These are phyloP conservation scores for Idaea dimidiata DNA, from an alignment of 2,888 invertebrate species.

Conservation along the genomic window DNA sequence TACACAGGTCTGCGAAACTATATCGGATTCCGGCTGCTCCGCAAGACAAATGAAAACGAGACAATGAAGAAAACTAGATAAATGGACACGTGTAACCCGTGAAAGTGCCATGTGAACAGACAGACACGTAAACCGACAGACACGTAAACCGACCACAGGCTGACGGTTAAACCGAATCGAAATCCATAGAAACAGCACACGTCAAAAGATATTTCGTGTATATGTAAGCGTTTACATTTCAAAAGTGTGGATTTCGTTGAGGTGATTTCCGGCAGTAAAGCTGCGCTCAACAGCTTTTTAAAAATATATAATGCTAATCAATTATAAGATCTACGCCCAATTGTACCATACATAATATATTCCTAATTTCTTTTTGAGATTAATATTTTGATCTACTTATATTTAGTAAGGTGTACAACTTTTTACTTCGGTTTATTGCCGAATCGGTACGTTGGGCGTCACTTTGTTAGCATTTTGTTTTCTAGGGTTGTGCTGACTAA, in stretches of 20 bases:
- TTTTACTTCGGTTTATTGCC: background rate
- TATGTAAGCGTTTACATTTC: no score
- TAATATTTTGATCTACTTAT: background rate
- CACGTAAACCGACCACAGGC: no score
- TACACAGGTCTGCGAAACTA: constrained; percentile 43
- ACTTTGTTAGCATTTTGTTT: background rate
- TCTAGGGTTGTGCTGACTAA: constrained; percentile 3
- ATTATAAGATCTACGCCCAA: background rate
- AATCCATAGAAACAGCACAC: no score
- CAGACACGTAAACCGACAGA: constrained; percentile 4
- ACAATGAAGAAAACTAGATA: constrained; percentile 2
- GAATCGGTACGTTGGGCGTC: background rate
- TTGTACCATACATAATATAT: background rate
- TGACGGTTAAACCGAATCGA: no score
- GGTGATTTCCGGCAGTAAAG: no score
- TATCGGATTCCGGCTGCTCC: constrained; percentile 42
- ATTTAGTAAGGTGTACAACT: background rate
- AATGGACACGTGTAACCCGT: constrained; percentile 18
- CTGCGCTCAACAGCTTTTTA: background rate
- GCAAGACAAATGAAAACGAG: constrained; percentile 14
- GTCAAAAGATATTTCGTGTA: no score
- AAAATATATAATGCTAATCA: background rate
- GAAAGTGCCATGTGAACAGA: constrained; percentile 23
- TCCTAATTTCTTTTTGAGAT: background rate
- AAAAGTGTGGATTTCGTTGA: no score